Evolutionary conservation across 2,888 invertebrate genomes (phyloP), one percentile per base, ranked within the genome.

Genomic region (Amphiduros pacificus): DNA sequence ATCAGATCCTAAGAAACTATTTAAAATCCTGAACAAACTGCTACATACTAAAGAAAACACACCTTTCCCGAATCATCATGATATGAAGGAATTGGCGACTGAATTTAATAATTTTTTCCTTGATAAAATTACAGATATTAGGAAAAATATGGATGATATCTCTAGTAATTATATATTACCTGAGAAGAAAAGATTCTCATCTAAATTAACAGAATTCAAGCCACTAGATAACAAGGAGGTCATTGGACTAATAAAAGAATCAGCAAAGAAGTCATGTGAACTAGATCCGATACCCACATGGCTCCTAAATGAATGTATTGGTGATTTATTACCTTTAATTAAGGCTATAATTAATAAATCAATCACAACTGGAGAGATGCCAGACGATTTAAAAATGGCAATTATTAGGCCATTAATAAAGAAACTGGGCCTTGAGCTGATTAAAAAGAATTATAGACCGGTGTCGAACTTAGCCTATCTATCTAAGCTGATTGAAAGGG

Each of bases 391-490:
- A 22, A 44, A 44, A 22, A n/a, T 20, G n/a, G 44, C 44, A 44
- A n/a, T 20, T n/a, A 22, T 44, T n/a, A 44, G n/a, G 5, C 44
- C 44, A 9, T n/a, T 44, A 4, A n/a, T 44, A 6, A 44, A 44
- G 22, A 44, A 44, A n/a, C 5, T 22, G 4, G n/a, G 20, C 4
- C 44, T 44, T 5, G 51, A 51, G 6, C 26, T n/a, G 26, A 51
- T 24, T 51, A 11, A 22, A 28, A 51, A 51, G 29, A 51, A 51
- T 27, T 51, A 51, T 26, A 9, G 51, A 51, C 51, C 51, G 5
- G 26, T 51, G n/a, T 51, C 51, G 24, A 51, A 51, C 26, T 26
- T 26, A n/a, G 29, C 27, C n/a, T 51, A 6, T 51, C n/a, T 26
- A 27, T 26, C 26, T 5, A 51, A 51, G 29, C 6, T 24, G 3